These are phyloP conservation scores for Neoascia interrupta DNA, from an alignment of 2,888 invertebrate genomes.

Conservation along the genomic window DNA sequence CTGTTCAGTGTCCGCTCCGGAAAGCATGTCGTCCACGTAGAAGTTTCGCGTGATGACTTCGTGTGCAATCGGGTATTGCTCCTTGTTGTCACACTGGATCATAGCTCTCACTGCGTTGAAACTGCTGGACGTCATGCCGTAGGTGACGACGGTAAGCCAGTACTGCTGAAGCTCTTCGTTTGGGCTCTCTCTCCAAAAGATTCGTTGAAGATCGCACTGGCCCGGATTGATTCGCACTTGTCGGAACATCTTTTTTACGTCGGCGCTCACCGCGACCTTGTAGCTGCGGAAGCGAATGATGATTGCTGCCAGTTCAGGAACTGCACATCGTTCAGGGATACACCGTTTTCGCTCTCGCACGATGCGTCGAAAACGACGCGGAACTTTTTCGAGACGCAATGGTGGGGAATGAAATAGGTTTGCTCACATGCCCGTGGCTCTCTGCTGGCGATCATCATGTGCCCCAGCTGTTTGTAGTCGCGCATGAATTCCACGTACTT, in stretches of 20 bases:
- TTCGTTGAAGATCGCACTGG: slow-evolving; percentile 28
- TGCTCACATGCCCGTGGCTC: not conserved
- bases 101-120: slow-evolving; percentile 15
- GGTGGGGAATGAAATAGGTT: slow-evolving; percentile 16
- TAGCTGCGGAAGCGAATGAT: slow-evolving; percentile 17
- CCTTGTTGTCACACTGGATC: slow-evolving; percentile 4
- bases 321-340: slow-evolving; percentile 21
- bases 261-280: slow-evolving; percentile 13
- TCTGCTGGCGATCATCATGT: slow-evolving; percentile 2
- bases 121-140: slow-evolving; percentile 21
- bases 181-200: slow-evolving; percentile 28
- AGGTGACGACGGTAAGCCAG: slow-evolving; percentile 22
- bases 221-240: slow-evolving; percentile 13
- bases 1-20: not conserved
- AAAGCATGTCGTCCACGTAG: slow-evolving; percentile 14
- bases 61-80: slow-evolving; percentile 3
- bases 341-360: slow-evolving; percentile 4
- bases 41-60: slow-evolving; percentile 6
- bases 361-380: slow-evolving; percentile 19
- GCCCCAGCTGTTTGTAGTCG: slow-evolving; percentile 7
- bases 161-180: slow-evolving; percentile 5
- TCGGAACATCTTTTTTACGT: slow-evolving; percentile 26
- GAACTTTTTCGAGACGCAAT: slow-evolving; percentile 25
- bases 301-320: slow-evolving; percentile 8
- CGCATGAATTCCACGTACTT: slow-evolving; percentile 10